Percentiles rank a stretch among this genome's conserved stretches.
Evolutionary conservation across 2,888 invertebrate genomes (phyloP).

Genomic region (Tinea semifulvella): DNA sequence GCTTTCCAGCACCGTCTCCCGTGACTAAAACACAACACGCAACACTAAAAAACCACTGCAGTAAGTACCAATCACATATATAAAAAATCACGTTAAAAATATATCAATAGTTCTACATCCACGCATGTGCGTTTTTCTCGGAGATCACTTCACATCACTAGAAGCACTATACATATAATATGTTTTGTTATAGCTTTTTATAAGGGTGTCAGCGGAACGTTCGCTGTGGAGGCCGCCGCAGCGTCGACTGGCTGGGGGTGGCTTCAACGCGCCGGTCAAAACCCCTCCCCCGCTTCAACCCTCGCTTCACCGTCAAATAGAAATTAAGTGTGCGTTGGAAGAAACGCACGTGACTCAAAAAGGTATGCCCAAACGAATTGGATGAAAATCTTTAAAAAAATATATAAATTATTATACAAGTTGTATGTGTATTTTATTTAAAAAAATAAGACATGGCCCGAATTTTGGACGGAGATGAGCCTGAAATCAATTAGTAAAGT

Average conservation of each 20-base stretch:
- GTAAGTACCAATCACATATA: conserved; percentile 1
- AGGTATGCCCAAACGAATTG: conserved; percentile 1
- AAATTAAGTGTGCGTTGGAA: conserved; percentile 63
- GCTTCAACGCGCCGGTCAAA: conserved; percentile 54
- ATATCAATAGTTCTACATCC: conserved; percentile 22
- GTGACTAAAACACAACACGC: conserved; percentile 4
- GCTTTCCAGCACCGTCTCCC: conserved; percentile 10
- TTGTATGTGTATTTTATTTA: too few species aligned
- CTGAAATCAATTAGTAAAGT: too few species aligned
- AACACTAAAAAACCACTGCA: conserved; percentile 9
- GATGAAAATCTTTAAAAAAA: too few species aligned
- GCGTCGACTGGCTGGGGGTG: conserved; percentile 61
- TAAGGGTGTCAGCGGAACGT: neutral
- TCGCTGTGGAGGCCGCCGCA: conserved; percentile 31
- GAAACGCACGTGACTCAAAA: conserved; percentile 48
- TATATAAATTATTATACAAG: too few species aligned
- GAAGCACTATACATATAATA: conserved; percentile 17
- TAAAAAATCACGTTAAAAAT: conserved; percentile 11
- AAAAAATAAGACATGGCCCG: too few species aligned
- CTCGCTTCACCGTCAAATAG: conserved; percentile 59
- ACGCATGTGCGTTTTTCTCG: conserved; percentile 36
- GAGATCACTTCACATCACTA: conserved; percentile 34
- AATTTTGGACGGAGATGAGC: too few species aligned
- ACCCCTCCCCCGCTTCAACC: conserved; percentile 30
- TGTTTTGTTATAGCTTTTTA: conserved; percentile 3